phyloP scores from a whole-genome alignment of 2,888 invertebrate species.

The Anodontia alba region DNA sequence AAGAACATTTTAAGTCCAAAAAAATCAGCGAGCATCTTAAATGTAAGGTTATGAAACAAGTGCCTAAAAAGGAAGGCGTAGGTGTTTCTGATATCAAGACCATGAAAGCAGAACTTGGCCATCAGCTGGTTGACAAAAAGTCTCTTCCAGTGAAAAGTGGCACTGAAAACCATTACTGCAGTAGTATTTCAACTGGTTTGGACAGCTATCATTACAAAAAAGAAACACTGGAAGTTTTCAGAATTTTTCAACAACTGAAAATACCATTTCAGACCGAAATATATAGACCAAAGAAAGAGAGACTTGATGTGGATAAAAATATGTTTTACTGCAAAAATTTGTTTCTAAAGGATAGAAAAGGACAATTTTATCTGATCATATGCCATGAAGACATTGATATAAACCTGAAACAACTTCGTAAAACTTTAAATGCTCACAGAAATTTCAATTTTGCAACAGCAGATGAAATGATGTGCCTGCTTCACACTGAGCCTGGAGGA shows the following conservation, averaged over 20 bases:
- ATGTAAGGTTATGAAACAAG: too few species aligned
- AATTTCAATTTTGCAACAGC: slow-evolving; percentile 75
- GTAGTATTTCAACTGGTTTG: too few species aligned
- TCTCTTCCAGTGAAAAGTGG: too few species aligned
- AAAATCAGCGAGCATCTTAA: too few species aligned
- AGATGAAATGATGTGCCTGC: slow-evolving; percentile 55
- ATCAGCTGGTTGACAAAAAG: too few species aligned
- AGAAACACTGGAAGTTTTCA: slow-evolving; percentile 42
- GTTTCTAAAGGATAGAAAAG: slow-evolving; percentile 75
- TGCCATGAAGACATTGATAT: slow-evolving; percentile 64
- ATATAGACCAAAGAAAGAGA: slow-evolving; percentile 49
- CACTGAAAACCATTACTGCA: too few species aligned
- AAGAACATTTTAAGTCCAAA: too few species aligned
- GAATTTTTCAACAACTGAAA: slow-evolving; percentile 34
- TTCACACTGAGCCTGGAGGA: slow-evolving; percentile 62
- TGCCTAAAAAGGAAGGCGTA: too few species aligned
- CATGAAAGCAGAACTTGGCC: too few species aligned
- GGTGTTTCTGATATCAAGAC: too few species aligned
- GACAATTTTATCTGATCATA: slow-evolving; percentile 69
- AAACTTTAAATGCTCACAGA: slow-evolving; percentile 65
- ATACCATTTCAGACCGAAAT: slow-evolving; percentile 57
- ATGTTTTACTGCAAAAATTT: slow-evolving; percentile 75
- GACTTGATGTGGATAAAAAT: slow-evolving; percentile 35
- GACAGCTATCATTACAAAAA: background rate
- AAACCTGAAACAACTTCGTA: slow-evolving; percentile 65